Evolutionary conservation across 1,140 invertebrate genomes (phyloP).

Genomic region (Drosophila quadrilineata): DNA sequence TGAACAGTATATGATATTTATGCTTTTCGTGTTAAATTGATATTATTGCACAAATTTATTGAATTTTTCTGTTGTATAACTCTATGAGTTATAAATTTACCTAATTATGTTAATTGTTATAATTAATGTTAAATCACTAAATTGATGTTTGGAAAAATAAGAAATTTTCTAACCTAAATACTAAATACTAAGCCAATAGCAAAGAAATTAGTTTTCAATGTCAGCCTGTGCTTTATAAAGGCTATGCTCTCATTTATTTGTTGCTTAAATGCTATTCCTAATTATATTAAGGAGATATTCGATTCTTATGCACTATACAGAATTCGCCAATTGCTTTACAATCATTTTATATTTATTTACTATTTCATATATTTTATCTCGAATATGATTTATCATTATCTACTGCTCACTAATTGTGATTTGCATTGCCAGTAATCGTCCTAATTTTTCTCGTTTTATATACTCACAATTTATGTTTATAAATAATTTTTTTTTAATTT

Average conservation of each 20-base stretch:
- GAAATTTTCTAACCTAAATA: slow-evolving; percentile 57
- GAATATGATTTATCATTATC: slow-evolving; percentile 57
- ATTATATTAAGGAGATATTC: slow-evolving; percentile 71
- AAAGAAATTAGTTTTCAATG: slow-evolving; percentile 43
- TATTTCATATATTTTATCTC: slow-evolving; percentile 33
- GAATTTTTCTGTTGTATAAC: slow-evolving; percentile 29
- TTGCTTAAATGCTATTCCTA: slow-evolving; percentile 67
- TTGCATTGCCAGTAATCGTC: slow-evolving; percentile 59
- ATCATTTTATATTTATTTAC: slow-evolving; percentile 36
- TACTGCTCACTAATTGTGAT: slow-evolving; percentile 72
- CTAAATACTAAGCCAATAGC: slow-evolving; percentile 63
- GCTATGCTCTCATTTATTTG: slow-evolving; percentile 51
- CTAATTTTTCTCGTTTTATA: slow-evolving; percentile 29
- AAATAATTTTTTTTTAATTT: slow-evolving; percentile 44
- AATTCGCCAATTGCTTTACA: slow-evolving; percentile 75
- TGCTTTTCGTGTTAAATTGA: slow-evolving; percentile 8
- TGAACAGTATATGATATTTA: too few species aligned
- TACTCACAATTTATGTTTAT: neutral
- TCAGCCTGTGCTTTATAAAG: slow-evolving; percentile 49
- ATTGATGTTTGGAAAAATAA: slow-evolving; percentile 44
- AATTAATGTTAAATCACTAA: neutral
- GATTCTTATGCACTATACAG: slow-evolving; percentile 68
- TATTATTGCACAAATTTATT: slow-evolving; percentile 51
- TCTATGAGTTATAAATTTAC: slow-evolving; percentile 28
- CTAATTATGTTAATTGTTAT: slow-evolving; percentile 16